phyloP scores from a whole-genome alignment of 2,797 vertebrate genomes.

The Leuciscus waleckii region DNA sequence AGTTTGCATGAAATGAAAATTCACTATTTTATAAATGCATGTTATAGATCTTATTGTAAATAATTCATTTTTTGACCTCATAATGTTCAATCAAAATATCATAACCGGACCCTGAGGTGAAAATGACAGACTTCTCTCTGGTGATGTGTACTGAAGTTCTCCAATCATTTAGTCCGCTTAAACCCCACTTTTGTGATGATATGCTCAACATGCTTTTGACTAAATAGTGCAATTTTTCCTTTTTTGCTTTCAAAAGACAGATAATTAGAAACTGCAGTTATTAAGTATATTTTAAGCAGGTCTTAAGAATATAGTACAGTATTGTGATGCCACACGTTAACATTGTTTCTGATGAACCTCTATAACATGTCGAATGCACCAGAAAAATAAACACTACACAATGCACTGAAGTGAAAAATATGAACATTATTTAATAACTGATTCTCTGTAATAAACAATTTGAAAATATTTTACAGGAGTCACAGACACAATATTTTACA shows the following conservation, averaged over 20 bases:
- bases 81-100: neutral
- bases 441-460: conserved; percentile 99
- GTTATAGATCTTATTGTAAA: neutral
- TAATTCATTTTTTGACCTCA: neutral
- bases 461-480: conserved; percentile 99
- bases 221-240: neutral
- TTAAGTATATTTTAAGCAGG: neutral
- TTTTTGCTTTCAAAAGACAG: neutral
- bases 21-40: neutral
- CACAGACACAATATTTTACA: conserved; percentile 99
- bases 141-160: neutral
- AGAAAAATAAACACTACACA: conserved; percentile 70
- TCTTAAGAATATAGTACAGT: neutral
- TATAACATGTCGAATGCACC: neutral
- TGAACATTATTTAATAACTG: conserved; percentile 99
- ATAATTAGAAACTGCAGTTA: neutral
- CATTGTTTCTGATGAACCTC: neutral
- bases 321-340: neutral
- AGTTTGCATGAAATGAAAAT: neutral
- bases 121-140: neutral
- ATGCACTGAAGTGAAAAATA: conserved; percentile 98
- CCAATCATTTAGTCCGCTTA: neutral
- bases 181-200: neutral
- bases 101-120: neutral
- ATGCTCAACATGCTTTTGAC: neutral